Percentiles rank a stretch among this genome's conserved stretches.
phyloP scores from a whole-genome alignment of 2,113 vertebrate genomes.

The Amazona guildingii region DNA sequence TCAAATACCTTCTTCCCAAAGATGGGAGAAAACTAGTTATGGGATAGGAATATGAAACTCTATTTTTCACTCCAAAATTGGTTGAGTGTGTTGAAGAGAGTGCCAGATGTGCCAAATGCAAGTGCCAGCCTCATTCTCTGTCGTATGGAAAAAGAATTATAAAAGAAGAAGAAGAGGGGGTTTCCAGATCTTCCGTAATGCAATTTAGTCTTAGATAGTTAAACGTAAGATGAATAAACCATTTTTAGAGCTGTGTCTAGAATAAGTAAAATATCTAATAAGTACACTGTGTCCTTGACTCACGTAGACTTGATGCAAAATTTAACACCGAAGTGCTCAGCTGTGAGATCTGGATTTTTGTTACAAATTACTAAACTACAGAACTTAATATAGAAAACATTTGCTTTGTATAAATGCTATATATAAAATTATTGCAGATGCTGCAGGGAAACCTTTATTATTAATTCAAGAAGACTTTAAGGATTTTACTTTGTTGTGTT shows the following conservation, averaged over 20 bases:
- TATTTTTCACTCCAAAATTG: neutral
- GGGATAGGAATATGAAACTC: neutral
- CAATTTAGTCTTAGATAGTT: neutral
- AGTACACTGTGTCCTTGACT: neutral
- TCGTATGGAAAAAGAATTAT: neutral
- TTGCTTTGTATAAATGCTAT: neutral
- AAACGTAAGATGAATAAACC: neutral
- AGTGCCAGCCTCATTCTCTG: neutral
- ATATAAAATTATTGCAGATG: neutral
- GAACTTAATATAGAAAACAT: neutral
- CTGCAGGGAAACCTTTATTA: neutral
- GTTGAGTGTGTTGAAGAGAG: neutral
- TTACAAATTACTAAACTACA: neutral
- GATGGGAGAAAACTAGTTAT: neutral
- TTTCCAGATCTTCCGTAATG: neutral
- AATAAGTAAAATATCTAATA: neutral
- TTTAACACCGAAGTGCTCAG: neutral
- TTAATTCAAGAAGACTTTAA: neutral
- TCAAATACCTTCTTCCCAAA: neutral
- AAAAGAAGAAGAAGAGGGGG: neutral
- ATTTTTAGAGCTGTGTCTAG: neutral
- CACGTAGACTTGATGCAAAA: neutral
- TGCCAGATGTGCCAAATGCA: neutral
- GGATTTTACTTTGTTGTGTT: neutral
- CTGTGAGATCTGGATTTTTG: neutral